Percentiles rank a stretch among this genome's conserved stretches.
Conservation (phyloP, 1,140 invertebrate species). For the Antheraea pernyi region DNA sequence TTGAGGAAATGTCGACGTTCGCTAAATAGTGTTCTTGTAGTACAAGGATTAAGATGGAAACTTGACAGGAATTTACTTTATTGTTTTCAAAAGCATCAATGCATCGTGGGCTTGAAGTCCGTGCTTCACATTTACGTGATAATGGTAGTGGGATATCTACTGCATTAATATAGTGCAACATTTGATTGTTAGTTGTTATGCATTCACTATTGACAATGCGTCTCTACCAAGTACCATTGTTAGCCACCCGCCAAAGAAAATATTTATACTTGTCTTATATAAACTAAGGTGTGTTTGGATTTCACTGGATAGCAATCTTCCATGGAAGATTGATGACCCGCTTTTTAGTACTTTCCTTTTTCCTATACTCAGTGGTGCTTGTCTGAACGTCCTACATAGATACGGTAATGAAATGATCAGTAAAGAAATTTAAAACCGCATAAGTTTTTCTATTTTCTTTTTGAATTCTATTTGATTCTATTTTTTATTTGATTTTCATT, state of each 20-base stretch:
- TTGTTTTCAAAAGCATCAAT: no score
- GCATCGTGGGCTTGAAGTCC: no score
- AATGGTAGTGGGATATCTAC: not conserved
- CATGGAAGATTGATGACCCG: not conserved
- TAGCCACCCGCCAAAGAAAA: not conserved
- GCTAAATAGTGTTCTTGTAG: no score
- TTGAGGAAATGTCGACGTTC: no score
- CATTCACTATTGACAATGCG: not conserved
- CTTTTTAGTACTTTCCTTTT: conserved; percentile 12
- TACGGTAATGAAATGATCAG: conserved; percentile 6
- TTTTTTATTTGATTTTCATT: no score
- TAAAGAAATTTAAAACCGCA: not conserved
- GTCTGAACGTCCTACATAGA: not conserved
- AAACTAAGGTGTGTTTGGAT: not conserved
- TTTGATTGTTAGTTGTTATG: not conserved
- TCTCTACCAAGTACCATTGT: not conserved
- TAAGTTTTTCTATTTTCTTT: not conserved
- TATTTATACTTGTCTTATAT: not conserved
- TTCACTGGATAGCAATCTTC: not conserved
- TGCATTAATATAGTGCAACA: not conserved
- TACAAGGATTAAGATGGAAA: no score
- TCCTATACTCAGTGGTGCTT: not conserved
- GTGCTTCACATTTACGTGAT: no score
- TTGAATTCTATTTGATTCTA: no score
- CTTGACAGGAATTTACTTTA: no score